phyloP scores from a whole-genome alignment of 2,113 vertebrate species.

The Arizona elegans region DNA sequence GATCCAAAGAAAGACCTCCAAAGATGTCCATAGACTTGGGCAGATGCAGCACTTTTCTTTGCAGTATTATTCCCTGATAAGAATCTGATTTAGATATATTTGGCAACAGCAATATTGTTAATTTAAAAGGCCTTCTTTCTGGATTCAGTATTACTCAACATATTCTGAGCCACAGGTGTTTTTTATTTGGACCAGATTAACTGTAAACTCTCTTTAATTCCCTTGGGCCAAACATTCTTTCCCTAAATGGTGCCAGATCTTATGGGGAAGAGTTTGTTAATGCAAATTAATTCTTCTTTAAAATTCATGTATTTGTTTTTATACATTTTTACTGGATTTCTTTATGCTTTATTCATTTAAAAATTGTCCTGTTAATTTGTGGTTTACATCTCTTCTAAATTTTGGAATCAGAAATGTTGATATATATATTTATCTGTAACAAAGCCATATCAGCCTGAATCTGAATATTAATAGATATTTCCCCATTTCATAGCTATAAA shows the following conservation, averaged over 20 bases:
- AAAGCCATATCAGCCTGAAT: neutral
- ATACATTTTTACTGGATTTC: neutral
- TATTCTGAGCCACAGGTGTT: neutral
- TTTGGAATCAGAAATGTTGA: neutral
- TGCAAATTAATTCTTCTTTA: neutral
- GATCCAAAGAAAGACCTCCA: neutral
- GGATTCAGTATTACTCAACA: neutral
- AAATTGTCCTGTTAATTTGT: neutral
- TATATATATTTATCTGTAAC: neutral
- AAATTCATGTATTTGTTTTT: neutral
- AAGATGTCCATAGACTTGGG: neutral
- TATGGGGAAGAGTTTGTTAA: neutral
- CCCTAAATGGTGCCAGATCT: neutral
- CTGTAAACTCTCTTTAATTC: neutral
- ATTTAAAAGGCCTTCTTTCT: neutral
- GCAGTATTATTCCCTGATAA: neutral
- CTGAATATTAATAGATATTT: neutral
- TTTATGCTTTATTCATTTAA: neutral
- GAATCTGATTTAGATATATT: neutral
- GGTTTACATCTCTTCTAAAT: neutral
- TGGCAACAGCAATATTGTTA: neutral
- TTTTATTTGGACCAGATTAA: neutral
- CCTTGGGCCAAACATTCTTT: neutral
- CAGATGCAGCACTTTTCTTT: neutral
- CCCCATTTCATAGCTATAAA: neutral